Conservation (phyloP, 2,113 vertebrate genomes). For the Sphyrna mokarran region DNA sequence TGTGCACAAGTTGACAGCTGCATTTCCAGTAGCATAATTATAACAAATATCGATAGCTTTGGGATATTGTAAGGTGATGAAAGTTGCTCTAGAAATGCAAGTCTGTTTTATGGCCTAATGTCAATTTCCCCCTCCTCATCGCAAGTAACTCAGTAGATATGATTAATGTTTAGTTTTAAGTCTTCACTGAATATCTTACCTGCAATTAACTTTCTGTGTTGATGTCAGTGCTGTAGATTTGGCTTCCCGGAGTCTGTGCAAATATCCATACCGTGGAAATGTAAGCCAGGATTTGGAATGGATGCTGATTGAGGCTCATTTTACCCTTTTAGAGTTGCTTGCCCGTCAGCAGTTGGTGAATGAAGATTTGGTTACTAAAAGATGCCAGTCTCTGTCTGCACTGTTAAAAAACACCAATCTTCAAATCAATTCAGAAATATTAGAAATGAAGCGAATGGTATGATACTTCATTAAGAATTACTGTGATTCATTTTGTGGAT, state of each 20-base stretch:
- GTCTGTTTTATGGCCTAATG: neutral
- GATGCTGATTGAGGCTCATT: slow-evolving; percentile 54
- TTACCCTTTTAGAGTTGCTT: slow-evolving; percentile 54
- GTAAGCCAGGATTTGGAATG: slow-evolving; percentile 57
- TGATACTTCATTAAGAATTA: neutral
- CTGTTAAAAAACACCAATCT: slow-evolving; percentile 48
- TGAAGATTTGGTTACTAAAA: slow-evolving; percentile 48
- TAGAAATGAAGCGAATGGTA: slow-evolving; percentile 49
- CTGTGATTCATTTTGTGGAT: neutral
- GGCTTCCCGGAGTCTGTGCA: slow-evolving; percentile 53
- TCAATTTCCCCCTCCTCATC: neutral
- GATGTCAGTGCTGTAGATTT: slow-evolving; percentile 47
- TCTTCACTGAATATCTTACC: neutral
- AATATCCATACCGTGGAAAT: slow-evolving; percentile 49
- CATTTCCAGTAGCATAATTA: neutral
- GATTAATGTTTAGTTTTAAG: neutral
- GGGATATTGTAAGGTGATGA: neutral
- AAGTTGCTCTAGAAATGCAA: neutral
- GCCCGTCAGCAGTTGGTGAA: slow-evolving; percentile 43
- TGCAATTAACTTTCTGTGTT: slow-evolving; percentile 30
- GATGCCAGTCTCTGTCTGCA: slow-evolving; percentile 45
- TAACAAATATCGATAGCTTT: neutral
- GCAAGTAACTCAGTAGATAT: neutral
- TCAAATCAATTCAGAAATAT: slow-evolving; percentile 46
- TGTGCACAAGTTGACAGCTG: neutral